Conservation (phyloP, 2,113 vertebrate genomes). For the Okapia johnstoni region DNA sequence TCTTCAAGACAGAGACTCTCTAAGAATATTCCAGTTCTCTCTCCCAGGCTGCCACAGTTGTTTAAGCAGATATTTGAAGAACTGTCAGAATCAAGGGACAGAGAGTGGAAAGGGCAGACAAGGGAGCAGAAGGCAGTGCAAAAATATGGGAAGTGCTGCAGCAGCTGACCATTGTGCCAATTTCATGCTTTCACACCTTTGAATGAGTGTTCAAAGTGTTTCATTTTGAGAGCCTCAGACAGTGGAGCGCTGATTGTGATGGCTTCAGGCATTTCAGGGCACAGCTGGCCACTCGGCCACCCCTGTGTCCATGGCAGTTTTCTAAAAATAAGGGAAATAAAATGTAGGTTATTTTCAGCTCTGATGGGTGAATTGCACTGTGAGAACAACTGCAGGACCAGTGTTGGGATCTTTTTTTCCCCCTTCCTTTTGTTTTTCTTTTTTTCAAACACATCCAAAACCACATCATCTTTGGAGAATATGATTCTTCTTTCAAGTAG, state of each 20-base stretch:
- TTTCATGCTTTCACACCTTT: conserved; percentile 65
- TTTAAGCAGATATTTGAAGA: conserved; percentile 60
- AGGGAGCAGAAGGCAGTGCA: conserved; percentile 27
- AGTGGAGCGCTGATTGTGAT: conserved; percentile 14
- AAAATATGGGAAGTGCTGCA: not conserved
- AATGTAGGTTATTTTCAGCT: conserved; percentile 60
- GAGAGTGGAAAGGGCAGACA: conserved; percentile 8
- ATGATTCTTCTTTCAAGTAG: conserved; percentile 8
- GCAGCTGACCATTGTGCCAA: not conserved
- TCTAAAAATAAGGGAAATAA: conserved; percentile 67
- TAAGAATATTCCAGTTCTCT: conserved; percentile 16
- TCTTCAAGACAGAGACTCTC: conserved; percentile 32
- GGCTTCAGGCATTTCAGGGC: conserved; percentile 44
- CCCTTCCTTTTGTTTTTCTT: not conserved
- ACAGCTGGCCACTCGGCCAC: conserved; percentile 49
- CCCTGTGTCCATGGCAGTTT: conserved; percentile 2
- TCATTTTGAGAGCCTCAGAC: conserved; percentile 68
- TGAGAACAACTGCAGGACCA: conserved; percentile 59
- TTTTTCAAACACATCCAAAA: not conserved
- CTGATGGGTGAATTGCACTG: conserved; percentile 52
- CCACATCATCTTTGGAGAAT: not conserved
- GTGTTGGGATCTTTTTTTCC: not conserved
- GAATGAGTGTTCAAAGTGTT: conserved; percentile 69
- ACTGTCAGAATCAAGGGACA: conserved; percentile 42
- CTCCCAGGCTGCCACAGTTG: not conserved